Evolutionary conservation across 1,140 invertebrate species (phyloP), one percentile per base, ranked within the genome.

Genomic region (Euura lappo): DNA sequence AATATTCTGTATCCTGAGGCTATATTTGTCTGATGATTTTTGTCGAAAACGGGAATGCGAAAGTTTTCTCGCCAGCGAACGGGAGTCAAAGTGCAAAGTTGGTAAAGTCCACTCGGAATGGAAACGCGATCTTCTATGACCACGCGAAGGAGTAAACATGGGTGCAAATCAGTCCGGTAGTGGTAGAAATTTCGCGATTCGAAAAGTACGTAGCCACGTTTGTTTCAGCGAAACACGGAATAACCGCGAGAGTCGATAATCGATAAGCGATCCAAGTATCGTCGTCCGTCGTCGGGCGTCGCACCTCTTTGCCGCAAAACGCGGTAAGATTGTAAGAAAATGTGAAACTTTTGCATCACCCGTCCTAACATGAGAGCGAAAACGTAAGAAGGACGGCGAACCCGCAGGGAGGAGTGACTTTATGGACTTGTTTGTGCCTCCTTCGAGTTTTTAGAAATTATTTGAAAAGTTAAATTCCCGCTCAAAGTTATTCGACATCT

Each of bases 201-300:
- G 28, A 28, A 28, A 28, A 28, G 28, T 28, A 28, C 28, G 28
- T 60, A n/a, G 51, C 51, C 51, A 6, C 51, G 51, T 8, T 60
- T 60, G 51, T 60, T 60, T 60, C 51, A n/a, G 51, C 10, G 13
- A 60, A 28, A 28, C 51, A 60, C 8, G 51, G 51, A 60, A 60
- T 60, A 60, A 60, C 51, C 51, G 10, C 51, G 51, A n/a, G 28
- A 60, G 51, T 60, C 51, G 51, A 60, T 60, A 60, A 60, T 60
- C 51, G 51, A 60, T 60, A 60, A 60, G 51, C 51, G 51, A 60
- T 60, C 51, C 51, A 60, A 60, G 51, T 60, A 60, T 60, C 51
- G 51, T n/a, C 51, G 51, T 60, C 10, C 51, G 51, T 60, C 51
- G 51, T 60, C 51, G 51, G 51, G 51, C 51, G 51, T 60, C 51